phyloP scores from a whole-genome alignment of 2,797 vertebrate species.

The Chloroceryle inda region DNA sequence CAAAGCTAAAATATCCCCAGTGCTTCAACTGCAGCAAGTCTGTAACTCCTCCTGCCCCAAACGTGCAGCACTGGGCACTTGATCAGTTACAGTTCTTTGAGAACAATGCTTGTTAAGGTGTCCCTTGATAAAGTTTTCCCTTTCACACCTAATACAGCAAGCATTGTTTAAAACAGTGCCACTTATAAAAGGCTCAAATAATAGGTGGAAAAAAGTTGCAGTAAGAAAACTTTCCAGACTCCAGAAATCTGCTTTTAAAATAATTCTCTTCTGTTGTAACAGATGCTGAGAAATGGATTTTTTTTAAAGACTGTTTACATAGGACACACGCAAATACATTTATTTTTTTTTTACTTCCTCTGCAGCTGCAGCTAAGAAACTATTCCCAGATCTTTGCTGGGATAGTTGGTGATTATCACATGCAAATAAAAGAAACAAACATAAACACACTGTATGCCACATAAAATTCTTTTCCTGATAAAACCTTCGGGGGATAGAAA shows the following conservation, averaged over 20 bases:
- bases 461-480: slow-evolving; percentile 7
- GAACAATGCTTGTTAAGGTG: background rate
- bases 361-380: slow-evolving; percentile 64
- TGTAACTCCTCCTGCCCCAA: background rate
- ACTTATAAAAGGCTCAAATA: background rate
- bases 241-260: slow-evolving; percentile 24
- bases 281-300: slow-evolving; percentile 34
- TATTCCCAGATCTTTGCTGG: slow-evolving; percentile 64
- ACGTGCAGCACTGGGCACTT: background rate
- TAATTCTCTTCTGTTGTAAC: background rate
- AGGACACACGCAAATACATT: slow-evolving; percentile 27
- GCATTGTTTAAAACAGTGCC: background rate
- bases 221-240: background rate
- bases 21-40: background rate
- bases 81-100: background rate
- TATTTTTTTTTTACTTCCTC: slow-evolving; percentile 52
- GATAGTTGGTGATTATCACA: slow-evolving; percentile 39
- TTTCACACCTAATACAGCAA: background rate
- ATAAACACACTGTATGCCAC: slow-evolving; percentile 27
- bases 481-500: background rate
- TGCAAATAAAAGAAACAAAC: slow-evolving; percentile 58
- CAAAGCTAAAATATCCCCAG: background rate
- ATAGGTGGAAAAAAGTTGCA: background rate
- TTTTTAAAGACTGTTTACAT: slow-evolving; percentile 18
- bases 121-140: background rate